Percentiles rank a stretch among this genome's conserved stretches.
Conservation (phyloP, 2,888 invertebrate genomes). For the Athalia circularis region DNA sequence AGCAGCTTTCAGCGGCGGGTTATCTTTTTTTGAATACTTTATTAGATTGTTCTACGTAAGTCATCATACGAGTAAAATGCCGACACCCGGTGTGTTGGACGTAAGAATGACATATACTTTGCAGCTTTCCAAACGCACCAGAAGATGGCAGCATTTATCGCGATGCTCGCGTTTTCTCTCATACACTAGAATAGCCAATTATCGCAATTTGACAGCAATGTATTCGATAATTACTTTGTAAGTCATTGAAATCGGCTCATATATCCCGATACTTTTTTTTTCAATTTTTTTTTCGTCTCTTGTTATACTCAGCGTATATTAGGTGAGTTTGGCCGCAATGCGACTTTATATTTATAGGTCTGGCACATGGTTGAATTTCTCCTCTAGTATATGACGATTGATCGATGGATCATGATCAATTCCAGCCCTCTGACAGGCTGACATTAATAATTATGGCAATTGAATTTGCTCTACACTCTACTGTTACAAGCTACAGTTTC, state of each 20-base stretch:
- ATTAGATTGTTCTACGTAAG: not conserved
- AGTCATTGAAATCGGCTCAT: too few species aligned
- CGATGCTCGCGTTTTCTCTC: not conserved
- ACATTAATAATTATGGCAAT: not conserved
- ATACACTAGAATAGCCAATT: not conserved
- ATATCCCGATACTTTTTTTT: too few species aligned
- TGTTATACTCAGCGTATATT: too few species aligned
- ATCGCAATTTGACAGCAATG: too few species aligned
- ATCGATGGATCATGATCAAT: constrained; percentile 7
- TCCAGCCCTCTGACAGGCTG: not conserved
- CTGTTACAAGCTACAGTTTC: too few species aligned
- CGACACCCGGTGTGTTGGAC: constrained; percentile 23
- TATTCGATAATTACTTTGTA: too few species aligned
- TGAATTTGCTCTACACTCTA: too few species aligned
- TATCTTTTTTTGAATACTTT: too few species aligned
- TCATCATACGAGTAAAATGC: not conserved
- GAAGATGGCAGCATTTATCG: constrained; percentile 31
- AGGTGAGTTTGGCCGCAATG: too few species aligned
- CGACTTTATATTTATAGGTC: not conserved
- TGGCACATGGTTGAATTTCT: not conserved
- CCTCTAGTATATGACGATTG: constrained; percentile 4
- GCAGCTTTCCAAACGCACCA: constrained; percentile 9
- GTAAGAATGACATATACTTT: not conserved
- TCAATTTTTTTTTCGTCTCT: too few species aligned
- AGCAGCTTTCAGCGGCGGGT: too few species aligned